Base-by-base conservation (phyloP, 2,888 invertebrate genomes). In the Macrostomum cliftonense region DNA sequence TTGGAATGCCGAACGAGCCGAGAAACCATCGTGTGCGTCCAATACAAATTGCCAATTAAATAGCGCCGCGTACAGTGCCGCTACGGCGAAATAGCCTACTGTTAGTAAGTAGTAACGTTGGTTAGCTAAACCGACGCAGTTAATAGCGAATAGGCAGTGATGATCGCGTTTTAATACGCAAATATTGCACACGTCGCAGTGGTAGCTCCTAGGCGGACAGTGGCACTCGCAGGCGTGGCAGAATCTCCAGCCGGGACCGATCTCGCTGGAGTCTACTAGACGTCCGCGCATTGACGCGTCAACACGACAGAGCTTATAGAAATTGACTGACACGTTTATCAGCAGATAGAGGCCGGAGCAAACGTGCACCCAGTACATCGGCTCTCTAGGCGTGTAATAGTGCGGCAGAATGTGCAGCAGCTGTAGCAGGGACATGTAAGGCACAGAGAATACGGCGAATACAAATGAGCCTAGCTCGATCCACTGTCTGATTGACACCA, bases 181-280 rank as follows among this genome's bases (percentile, higher is more conserved):
- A 47, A 78, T 77, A 61, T 83, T 79, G 64, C 87, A 88, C 52
- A 80, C 75, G 56, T 76, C 74, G 64, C 87, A 87, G 61, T 83
- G 83, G 63, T 78, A 85, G 42, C 81, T 78, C 58, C 80, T 77
- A 1, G 80, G 76, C 2, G 77, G 76, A 7, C 74, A 72, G 55
- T 76, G 74, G 58, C 75, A 75, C 65, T 84, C 82, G 70, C 89
- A 89, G 0, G 74, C 71, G 1, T 76, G 37, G 14, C 49, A 49
- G 47, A 19, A 49, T 46, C 49, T 7, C 12, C 43, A 16, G 42
- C 17, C 19, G 12, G 17, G 14, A 2, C 14, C 17, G 2, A 17
- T 46, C 16, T 16, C 16, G 14, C 39, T n/a, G 12, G 40, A 46
- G 9, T 16, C 28, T 9, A 28, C 28, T 28, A 28, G 28, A 4